Percentiles rank a stretch among this genome's conserved stretches.
These are phyloP conservation scores for Sinelater perroti DNA, from an alignment of 2,888 invertebrate species.

Conservation along the genomic window DNA sequence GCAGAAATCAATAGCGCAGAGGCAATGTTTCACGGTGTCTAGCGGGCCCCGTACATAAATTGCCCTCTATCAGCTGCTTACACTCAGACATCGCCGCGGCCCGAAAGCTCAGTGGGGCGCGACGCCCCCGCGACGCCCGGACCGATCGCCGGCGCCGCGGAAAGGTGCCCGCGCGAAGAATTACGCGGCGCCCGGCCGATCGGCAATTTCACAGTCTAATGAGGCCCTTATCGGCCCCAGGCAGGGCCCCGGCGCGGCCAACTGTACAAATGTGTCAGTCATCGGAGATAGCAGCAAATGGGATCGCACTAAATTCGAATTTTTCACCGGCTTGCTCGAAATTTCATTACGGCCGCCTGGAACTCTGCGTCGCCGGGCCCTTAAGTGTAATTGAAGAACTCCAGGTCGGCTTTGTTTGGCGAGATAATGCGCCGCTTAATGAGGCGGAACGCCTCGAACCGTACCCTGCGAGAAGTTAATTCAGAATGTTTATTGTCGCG, in stretches of 20 bases:
- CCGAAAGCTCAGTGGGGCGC: slow-evolving; percentile 39
- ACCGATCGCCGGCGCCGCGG: slow-evolving; percentile 32
- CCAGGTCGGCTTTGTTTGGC: slow-evolving; percentile 26
- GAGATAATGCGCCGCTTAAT: slow-evolving; percentile 29
- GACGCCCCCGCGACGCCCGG: slow-evolving; percentile 39
- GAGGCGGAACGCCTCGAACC: slow-evolving; percentile 28
- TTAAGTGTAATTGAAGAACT: slow-evolving; percentile 29
- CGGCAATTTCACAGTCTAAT: slow-evolving; percentile 37
- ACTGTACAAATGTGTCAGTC: slow-evolving; percentile 41
- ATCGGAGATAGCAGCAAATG: slow-evolving; percentile 36
- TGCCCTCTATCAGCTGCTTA: slow-evolving; percentile 37
- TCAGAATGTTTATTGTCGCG: slow-evolving; percentile 18
- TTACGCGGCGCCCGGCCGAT: slow-evolving; percentile 27
- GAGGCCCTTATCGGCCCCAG: slow-evolving; percentile 38
- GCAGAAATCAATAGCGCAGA: slow-evolving; percentile 34
- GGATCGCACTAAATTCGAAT: slow-evolving; percentile 29
- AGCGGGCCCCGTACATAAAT: slow-evolving; percentile 39
- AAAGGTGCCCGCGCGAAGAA: slow-evolving; percentile 39
- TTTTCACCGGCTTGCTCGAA: slow-evolving; percentile 26
- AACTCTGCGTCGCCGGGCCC: slow-evolving; percentile 17
- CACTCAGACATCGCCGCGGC: slow-evolving; percentile 36
- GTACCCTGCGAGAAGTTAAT: slow-evolving; percentile 20
- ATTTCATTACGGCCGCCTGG: slow-evolving; percentile 19
- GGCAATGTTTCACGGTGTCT: slow-evolving; percentile 37
- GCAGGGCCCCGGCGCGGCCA: slow-evolving; percentile 35